Evolutionary conservation across 2,888 invertebrate species (phyloP).

Genomic region (Netelia inedita): DNA sequence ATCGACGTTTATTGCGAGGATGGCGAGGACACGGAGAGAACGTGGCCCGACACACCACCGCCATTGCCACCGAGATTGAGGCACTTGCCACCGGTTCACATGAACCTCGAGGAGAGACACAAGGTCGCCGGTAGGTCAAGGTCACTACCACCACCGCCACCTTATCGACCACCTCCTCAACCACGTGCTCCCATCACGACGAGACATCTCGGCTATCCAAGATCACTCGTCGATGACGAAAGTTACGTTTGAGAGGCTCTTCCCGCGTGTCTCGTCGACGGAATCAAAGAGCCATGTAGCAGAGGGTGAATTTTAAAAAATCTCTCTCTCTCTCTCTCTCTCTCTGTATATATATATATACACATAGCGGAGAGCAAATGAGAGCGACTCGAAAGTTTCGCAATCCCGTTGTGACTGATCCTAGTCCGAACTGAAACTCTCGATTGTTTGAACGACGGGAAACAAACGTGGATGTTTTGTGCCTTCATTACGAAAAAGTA

Average conservation of each 20-base stretch:
- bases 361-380: neutral
- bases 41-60: constrained; percentile 86
- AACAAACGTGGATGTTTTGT: constrained; percentile 58
- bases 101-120: constrained; percentile 87
- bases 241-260: constrained; percentile 81
- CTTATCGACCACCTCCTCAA: constrained; percentile 83
- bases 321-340: neutral
- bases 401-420: constrained; percentile 74
- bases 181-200: constrained; percentile 82
- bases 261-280: constrained; percentile 9
- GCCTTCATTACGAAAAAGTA: constrained; percentile 47
- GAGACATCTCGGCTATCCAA: constrained; percentile 81
- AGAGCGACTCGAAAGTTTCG: constrained; percentile 43
- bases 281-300: constrained; percentile 67
- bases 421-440: constrained; percentile 78
- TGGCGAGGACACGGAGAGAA: constrained; percentile 81
- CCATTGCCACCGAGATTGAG: constrained; percentile 88
- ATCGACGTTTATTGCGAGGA: constrained; percentile 85
- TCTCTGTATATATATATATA: neutral
- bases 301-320: constrained; percentile 36
- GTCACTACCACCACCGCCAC: constrained; percentile 83
- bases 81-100: constrained; percentile 89
- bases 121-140: constrained; percentile 83
- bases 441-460: constrained; percentile 55
- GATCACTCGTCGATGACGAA: constrained; percentile 83